These are phyloP conservation scores for Xylota segnis DNA, from an alignment of 2,888 invertebrate species.

Conservation along the genomic window DNA sequence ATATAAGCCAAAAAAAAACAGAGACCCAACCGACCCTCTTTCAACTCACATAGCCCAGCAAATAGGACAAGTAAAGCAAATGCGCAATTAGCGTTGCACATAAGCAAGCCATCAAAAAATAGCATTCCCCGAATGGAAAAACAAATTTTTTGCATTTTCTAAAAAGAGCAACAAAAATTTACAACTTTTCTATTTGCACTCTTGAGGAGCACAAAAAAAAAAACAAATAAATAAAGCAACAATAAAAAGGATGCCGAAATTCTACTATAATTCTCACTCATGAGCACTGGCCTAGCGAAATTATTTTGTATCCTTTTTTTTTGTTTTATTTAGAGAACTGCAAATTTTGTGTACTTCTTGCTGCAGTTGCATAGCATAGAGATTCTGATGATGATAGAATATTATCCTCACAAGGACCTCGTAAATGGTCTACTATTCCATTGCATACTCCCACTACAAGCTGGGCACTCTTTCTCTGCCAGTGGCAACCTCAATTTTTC, in stretches of 20 bases:
- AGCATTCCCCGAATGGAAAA: slow-evolving; percentile 28
- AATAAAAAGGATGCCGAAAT: slow-evolving; percentile 38
- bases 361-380: slow-evolving; percentile 66
- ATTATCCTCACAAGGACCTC: slow-evolving; percentile 77
- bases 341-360: slow-evolving; percentile 48
- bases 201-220: slow-evolving; percentile 52
- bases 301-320: slow-evolving; percentile 56
- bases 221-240: no score
- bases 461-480: slow-evolving; percentile 15
- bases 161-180: slow-evolving; percentile 51
- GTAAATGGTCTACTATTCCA: slow-evolving; percentile 63
- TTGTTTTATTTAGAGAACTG: slow-evolving; percentile 3
- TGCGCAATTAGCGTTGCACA: slow-evolving; percentile 74
- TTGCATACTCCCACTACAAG: slow-evolving; percentile 23
- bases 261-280: slow-evolving; percentile 66
- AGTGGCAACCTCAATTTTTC: slow-evolving; percentile 69
- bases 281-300: slow-evolving; percentile 53
- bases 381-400: slow-evolving; percentile 70
- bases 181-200: slow-evolving; percentile 74
- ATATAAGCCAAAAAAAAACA: slow-evolving; percentile 26
- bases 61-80: slow-evolving; percentile 76
- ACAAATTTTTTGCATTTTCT: slow-evolving; percentile 45
- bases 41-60: slow-evolving; percentile 53
- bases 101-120: slow-evolving; percentile 42
- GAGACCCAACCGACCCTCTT: slow-evolving; percentile 33